Evolutionary conservation across 2,113 vertebrate species (phyloP), one percentile per base, ranked within the genome.

Genomic region (Meriones unguiculatus): DNA sequence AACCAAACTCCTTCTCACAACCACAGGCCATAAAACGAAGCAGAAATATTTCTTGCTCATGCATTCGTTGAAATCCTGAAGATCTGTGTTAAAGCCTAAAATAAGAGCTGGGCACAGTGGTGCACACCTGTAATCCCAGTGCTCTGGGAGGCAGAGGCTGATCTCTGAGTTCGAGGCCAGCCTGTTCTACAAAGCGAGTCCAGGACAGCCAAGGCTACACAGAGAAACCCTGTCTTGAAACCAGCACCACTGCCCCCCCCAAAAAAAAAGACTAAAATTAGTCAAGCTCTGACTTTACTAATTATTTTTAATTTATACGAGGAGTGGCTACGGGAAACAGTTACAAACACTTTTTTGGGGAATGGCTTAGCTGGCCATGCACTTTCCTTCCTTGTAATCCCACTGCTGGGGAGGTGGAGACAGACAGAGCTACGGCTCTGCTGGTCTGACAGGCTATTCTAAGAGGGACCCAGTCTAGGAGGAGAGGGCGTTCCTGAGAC

Each of bases 1-100:
- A 95, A 64, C 10, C 85, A 92, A 86, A 93, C 81, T 93, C 90
- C 81, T 96, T 80, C 30, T 84, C 54, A 32, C 50, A 62, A 93
- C 91, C 84, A 90, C 65, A 92, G n/a, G 30, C 52, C 64, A 78
- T 94, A 69, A 65, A 91, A 89, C 0, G 1, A 17, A 96, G 59
- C 80, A 54, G 12, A 90, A 94, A 6, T 70, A 67, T 35, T 52
- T 18, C 46, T 70, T 92, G 41, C 22, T 92, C 72, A 64, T 38
- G 41, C 12, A 89, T 14, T 20, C 89, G 62, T 65, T n/a, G 30
- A 94, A 78, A 57, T 92, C 84, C 87, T 67, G 35, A 94, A 96
- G 86, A 78, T 46, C 35, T 24, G 1, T 86, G n/a, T 93, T 84
- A 89, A 93, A 28, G 80, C 25, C 59, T 41, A 86, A 77, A 32